A percentile compares a stretch with the other conserved stretches of the same genome.
phyloP scores from a whole-genome alignment of 1,140 invertebrate species.

The Aphis craccivora region DNA sequence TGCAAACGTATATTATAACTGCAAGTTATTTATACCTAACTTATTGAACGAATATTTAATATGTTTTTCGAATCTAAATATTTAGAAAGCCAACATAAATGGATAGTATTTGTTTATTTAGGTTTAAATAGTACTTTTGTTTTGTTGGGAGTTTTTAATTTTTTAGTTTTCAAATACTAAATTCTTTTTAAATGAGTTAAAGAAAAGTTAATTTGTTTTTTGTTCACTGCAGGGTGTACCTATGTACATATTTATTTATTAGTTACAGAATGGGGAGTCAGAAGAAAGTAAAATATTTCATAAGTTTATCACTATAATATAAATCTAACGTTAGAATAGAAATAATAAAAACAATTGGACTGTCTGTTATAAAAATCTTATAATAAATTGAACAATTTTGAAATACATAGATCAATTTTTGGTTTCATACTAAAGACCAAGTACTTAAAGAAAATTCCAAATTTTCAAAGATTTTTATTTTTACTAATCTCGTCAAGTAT shows the following conservation, averaged over 20 bases:
- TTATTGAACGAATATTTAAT: neutral
- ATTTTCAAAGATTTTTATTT: neutral
- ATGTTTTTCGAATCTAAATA: neutral
- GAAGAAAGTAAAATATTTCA: neutral
- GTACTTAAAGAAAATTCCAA: neutral
- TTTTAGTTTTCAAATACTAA: neutral
- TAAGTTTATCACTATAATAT: neutral
- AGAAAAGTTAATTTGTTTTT: neutral
- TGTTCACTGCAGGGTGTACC: neutral
- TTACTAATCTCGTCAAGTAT: neutral
- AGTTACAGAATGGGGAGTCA: neutral
- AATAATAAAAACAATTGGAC: neutral
- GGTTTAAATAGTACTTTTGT: neutral
- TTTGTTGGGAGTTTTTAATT: neutral
- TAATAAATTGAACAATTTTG: neutral
- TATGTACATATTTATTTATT: neutral
- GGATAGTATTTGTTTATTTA: neutral
- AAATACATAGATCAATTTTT: neutral
- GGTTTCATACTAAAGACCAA: neutral
- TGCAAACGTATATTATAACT: neutral
- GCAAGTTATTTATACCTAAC: neutral
- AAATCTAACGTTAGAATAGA: neutral
- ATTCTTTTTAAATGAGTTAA: neutral
- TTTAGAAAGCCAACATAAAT: neutral
- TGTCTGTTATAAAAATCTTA: neutral